Percentiles rank a stretch among this genome's conserved stretches.
phyloP scores from a whole-genome alignment of 2,113 vertebrate genomes.

The Oryzias melastigma region DNA sequence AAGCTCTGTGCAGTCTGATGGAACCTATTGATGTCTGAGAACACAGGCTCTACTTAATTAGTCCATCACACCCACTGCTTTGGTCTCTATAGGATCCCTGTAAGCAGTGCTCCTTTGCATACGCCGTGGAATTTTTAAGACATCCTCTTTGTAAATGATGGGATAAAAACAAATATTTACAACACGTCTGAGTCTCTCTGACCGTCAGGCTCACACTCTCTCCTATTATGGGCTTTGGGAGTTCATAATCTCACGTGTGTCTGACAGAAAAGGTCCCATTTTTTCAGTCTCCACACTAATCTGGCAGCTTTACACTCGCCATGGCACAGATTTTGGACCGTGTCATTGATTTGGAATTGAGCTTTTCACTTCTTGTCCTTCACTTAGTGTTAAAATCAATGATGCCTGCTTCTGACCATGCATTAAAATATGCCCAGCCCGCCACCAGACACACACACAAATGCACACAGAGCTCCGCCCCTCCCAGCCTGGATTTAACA shows the following conservation, averaged over 20 bases:
- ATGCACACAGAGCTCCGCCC: conserved; percentile 8
- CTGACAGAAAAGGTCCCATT: conserved; percentile 58
- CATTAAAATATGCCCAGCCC: conserved; percentile 56
- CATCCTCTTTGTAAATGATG: conserved; percentile 28
- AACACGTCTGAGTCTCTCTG: conserved; percentile 13
- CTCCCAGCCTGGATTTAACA: conserved; percentile 46
- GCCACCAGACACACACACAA: not conserved
- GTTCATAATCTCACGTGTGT: conserved; percentile 38
- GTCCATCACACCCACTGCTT: conserved; percentile 74
- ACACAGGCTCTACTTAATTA: conserved; percentile 73
- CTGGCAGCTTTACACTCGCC: conserved; percentile 53
- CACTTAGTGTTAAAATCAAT: conserved; percentile 77
- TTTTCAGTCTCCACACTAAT: conserved; percentile 63
- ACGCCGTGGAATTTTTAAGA: conserved; percentile 51
- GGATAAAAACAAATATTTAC: conserved; percentile 35
- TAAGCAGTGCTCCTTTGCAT: conserved; percentile 65
- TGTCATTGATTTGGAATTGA: conserved; percentile 76
- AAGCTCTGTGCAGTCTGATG: conserved; percentile 73
- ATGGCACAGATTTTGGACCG: conserved; percentile 73
- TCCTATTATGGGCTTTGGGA: conserved; percentile 2
- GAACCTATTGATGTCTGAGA: conserved; percentile 76
- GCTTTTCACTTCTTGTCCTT: conserved; percentile 73
- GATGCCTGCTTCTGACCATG: conserved; percentile 71
- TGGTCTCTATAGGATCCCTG: conserved; percentile 68
- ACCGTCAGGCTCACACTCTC: conserved; percentile 15